Base-by-base conservation (phyloP, 2,113 vertebrate genomes). In the Equus przewalskii region DNA sequence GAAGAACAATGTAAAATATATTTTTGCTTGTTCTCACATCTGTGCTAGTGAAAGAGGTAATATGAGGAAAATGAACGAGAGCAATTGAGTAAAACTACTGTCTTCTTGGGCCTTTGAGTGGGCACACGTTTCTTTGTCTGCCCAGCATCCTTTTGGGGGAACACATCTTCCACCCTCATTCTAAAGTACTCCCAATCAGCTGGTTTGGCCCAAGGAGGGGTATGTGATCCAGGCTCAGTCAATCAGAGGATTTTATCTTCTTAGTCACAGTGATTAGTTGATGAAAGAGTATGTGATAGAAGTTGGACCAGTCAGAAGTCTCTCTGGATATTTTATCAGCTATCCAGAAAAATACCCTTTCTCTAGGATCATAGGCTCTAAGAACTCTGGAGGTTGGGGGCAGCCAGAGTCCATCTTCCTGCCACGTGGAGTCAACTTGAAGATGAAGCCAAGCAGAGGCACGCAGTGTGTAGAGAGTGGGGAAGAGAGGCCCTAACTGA, bases 21-120 rank as follows among this genome's bases (percentile, higher is more conserved):
- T 69, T 86, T 84, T 54, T 69, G 86, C 7, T 95, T 96, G 36
- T 86, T 85, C 60, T 91, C 64, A 94, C 1, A 49, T 73, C 44
- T 16, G 33, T 64, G 30, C 41, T 86, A 67, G 51, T 85, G 67
- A 86, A 89, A 95, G 82, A 49, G 21, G 28, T n/a, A 92, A 28
- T 84, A 88, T 46, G 28, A 96, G 16, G n/a, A 86, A 14, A 81
- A 88, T 73, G 46, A 88, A 60, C 33, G 75, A 54, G 15, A 93
- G 26, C 11, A 83, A 84, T 60, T 21, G 94, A 89, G 64, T 84
- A 88, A 60, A 87, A 72, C 33, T 60, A 22, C 18, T 82, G 0
- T 64, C 26, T 87, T 46, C 54, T 69, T 19, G 26, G n/a, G 11
- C 24, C 28, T 80, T 78, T 88, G 22, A 85, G 46, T 80, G 15